Base-by-base conservation (phyloP, 2,888 invertebrate genomes). In the Epinotia bilunana region DNA sequence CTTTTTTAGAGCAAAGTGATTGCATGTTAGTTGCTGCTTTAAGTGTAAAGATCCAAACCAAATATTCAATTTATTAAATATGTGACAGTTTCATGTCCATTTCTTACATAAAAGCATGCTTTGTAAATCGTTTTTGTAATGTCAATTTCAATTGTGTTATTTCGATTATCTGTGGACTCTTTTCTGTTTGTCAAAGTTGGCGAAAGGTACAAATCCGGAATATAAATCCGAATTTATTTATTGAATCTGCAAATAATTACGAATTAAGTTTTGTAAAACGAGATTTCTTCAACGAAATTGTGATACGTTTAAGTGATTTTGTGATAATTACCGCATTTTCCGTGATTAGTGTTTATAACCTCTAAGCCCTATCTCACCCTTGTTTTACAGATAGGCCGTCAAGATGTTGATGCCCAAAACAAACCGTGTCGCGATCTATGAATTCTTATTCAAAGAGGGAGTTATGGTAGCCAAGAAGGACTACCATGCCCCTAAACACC, bases 321-420 rank as follows among this genome's bases (percentile, higher is more conserved):
- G 67, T 76, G 73, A 67, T 11, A 43, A 62, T 76, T 28, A 68
- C 43, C 43, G 58, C 71, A 70, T 63, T 20, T 23, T 64, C 43
- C 58, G 69, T 63, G 74, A n/a, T 33, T 28, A 49, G 43, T 71
- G 71, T 57, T 69, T 71, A 73, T 88, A 87, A 89, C 86, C 85
- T 86, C 81, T 78, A 81, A 81, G 78, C 79, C 71, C 79, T 81
- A 80, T 81, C 81, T 80, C 82, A 80, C 81, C 80, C 84, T 86
- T 87, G 86, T 90, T 88, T 93, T 89, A 87, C 91, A 93, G 89
- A 88, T 83, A 89, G 86, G 84, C 86, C 84, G 82, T 89, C 93
- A 98, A 97, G 93, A 99, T 99, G 99, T 99, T 99, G 98, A 99
- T 99, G 99, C 99, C 99, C 87, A 99, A 99, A 95, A 98, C 98